Percentiles rank a stretch among this genome's conserved stretches.
These are phyloP conservation scores for Littorina saxatilis DNA, from an alignment of 1,140 invertebrate species.

Conservation along the genomic window DNA sequence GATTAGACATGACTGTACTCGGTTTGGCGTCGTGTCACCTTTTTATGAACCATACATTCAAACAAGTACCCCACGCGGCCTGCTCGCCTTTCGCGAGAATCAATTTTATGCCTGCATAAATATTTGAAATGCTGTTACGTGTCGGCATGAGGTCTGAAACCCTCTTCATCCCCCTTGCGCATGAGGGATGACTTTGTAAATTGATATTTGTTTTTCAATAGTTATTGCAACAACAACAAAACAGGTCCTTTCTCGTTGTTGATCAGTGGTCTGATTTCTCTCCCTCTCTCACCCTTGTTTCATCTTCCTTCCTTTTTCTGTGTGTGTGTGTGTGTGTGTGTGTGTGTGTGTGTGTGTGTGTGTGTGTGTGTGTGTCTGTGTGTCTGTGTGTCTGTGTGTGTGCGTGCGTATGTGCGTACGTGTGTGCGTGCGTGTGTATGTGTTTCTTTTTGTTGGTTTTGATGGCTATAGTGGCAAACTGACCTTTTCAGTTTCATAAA, in stretches of 20 bases:
- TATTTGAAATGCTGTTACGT: no score
- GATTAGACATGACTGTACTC: no score
- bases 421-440: no score
- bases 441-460: background rate
- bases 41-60: no score
- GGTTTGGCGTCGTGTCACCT: no score
- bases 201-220: no score
- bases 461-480: background rate
- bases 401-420: background rate
- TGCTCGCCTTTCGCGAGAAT: no score
- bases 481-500: background rate
- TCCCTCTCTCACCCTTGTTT: background rate
- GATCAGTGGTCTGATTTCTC: background rate
- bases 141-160: no score
- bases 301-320: background rate
- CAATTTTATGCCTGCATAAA: no score
- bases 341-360: conserved; percentile 4
- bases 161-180: no score
- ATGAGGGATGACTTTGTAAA: no score
- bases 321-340: background rate
- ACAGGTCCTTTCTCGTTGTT: background rate
- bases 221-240: background rate
- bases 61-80: no score
- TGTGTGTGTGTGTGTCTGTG: background rate
- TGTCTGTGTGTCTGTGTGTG: background rate